These are phyloP conservation scores for Thamnophis elegans DNA, from an alignment of 2,797 vertebrate genomes.

Conservation along the genomic window DNA sequence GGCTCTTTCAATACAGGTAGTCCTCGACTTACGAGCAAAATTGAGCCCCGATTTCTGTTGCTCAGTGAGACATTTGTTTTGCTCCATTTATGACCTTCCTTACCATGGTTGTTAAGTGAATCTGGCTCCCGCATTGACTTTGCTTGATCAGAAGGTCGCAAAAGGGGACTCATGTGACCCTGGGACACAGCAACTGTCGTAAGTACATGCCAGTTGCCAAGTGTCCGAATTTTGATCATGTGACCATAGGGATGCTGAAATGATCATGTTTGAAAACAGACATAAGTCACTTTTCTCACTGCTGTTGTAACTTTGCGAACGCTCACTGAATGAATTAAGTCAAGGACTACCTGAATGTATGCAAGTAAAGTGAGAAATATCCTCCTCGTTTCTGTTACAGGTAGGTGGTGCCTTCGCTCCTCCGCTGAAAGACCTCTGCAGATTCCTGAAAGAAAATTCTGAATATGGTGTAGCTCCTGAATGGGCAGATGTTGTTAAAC, in stretches of 20 bases:
- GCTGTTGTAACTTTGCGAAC: background rate
- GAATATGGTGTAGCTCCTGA: slow-evolving; percentile 98
- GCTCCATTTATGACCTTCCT: background rate
- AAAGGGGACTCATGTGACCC: background rate
- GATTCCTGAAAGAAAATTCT: slow-evolving; percentile 95
- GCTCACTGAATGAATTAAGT: background rate
- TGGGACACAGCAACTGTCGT: background rate
- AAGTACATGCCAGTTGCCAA: background rate
- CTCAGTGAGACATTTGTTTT: background rate
- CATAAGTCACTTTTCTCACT: background rate
- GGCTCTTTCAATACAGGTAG: background rate
- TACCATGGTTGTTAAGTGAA: background rate
- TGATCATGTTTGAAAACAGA: background rate
- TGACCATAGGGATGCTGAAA: background rate
- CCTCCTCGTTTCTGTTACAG: slow-evolving; percentile 67
- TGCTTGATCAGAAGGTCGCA: background rate
- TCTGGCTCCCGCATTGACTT: background rate
- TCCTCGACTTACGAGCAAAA: background rate
- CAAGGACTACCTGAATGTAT: background rate
- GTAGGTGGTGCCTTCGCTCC: slow-evolving; percentile 98
- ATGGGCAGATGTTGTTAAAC: slow-evolving; percentile 97
- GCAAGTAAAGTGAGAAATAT: background rate
- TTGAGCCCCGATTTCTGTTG: background rate
- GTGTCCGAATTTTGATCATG: background rate
- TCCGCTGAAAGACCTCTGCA: slow-evolving; percentile 92